These are phyloP conservation scores for Periophthalmodon schlosseri DNA, from an alignment of 2,113 vertebrate genomes.

Conservation along the genomic window DNA sequence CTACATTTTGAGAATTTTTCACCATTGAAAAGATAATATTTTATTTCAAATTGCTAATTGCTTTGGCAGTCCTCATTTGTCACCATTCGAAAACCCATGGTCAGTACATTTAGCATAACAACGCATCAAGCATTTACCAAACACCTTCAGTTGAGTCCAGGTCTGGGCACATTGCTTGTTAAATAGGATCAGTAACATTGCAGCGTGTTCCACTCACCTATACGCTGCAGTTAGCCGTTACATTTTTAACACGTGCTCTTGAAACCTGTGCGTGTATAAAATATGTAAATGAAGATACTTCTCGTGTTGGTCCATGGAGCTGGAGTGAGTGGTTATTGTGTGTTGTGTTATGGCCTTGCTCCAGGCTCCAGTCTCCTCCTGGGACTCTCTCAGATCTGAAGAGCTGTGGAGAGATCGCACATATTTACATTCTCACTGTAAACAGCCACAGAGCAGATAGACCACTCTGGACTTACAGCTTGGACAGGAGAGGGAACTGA, in stretches of 20 bases:
- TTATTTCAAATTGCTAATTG: no score
- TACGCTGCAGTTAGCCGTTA: neutral
- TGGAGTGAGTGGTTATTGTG: neutral
- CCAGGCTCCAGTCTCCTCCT: slow-evolving; percentile 24
- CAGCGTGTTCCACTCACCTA: neutral
- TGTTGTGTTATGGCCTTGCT: slow-evolving; percentile 33
- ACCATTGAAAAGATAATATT: no score
- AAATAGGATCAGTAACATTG: neutral
- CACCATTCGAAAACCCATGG: no score
- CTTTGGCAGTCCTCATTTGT: no score
- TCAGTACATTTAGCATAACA: neutral
- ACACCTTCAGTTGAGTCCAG: neutral
- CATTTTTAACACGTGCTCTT: neutral
- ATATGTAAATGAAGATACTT: slow-evolving; percentile 9
- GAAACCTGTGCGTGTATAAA: neutral
- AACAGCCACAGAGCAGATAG: slow-evolving; percentile 16
- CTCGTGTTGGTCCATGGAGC: neutral
- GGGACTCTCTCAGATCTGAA: slow-evolving; percentile 22
- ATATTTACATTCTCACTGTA: slow-evolving; percentile 22
- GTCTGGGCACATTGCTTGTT: neutral
- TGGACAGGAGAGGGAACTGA: no score
- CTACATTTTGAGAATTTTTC: no score
- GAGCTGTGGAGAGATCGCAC: slow-evolving; percentile 16
- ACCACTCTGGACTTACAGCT: neutral
- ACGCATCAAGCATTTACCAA: neutral